phyloP scores from a whole-genome alignment of 2,113 vertebrate genomes.

The Vombatus ursinus region DNA sequence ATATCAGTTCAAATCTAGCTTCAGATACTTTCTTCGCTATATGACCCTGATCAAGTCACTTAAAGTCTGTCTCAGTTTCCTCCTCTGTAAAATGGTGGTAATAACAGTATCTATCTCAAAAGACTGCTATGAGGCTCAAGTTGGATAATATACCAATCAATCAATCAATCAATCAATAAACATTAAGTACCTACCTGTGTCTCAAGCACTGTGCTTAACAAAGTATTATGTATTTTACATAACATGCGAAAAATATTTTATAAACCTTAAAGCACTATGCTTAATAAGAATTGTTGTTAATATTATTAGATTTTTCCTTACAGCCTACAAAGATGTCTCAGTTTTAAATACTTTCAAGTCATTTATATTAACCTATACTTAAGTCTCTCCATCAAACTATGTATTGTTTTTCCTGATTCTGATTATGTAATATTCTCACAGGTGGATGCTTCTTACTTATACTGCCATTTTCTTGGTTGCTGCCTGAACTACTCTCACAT shows the following conservation, averaged over 20 bases:
- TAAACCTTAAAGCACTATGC: background rate
- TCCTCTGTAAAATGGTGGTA: background rate
- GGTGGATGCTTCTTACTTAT: background rate
- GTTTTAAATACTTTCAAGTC: background rate
- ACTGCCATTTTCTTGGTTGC: background rate
- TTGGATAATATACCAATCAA: background rate
- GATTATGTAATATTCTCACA: slow-evolving; percentile 37
- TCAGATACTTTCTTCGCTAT: background rate
- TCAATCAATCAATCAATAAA: background rate
- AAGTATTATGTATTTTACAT: background rate
- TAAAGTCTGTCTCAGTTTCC: background rate
- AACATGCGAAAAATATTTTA: background rate
- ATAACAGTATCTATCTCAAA: background rate
- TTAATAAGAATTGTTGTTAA: background rate
- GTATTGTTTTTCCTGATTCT: background rate
- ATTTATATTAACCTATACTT: slow-evolving; percentile 28
- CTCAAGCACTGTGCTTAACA: background rate
- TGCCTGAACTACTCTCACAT: background rate
- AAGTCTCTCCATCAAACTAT: slow-evolving; percentile 35
- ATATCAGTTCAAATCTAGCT: background rate
- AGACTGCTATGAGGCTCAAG: background rate
- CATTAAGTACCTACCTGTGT: background rate
- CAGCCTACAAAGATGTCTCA: background rate
- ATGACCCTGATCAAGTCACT: background rate
- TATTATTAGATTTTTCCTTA: background rate